Base-by-base conservation (phyloP, 2,113 vertebrate genomes). In the Calyptomena viridis region DNA sequence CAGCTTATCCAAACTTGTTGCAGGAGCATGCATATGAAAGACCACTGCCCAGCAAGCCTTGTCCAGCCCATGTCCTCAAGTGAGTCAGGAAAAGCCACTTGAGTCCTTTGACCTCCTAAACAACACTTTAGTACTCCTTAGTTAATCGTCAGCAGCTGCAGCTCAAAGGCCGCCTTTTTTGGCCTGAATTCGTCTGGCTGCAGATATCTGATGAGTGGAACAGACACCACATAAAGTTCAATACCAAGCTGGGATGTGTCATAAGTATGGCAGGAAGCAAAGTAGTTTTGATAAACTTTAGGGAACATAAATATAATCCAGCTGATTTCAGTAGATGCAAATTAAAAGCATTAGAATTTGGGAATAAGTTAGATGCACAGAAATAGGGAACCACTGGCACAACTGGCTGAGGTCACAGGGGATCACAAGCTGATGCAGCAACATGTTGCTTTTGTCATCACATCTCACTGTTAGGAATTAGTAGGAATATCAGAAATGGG, bases 121-220 rank as follows among this genome's bases (percentile, higher is more conserved):
- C 3, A 67, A 44, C 16, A n/a, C 67, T 80, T 88, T 64, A 79
- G n/a, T 64, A 37, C 12, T 83, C 39, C 44, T 76, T 37, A 77
- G 63, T 60, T 87, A 90, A 59, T 84, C 83, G 75, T 63, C 63
- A 71, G 56, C 64, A 87, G 37, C 73, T 90, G 73, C 72, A 83
- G 58, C 62, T 91, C 60, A 80, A 85, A 85, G 79, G 53, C 22
- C 2, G 14, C 86, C 86, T 89, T 97, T 94, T 96, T 94, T 92
- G 84, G 73, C 47, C 77, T 80, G 39, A 77, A 55, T 93, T 86
- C 0, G 0, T 77, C 64, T 84, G 64, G 42, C 89, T 89, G 73
- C 56, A 93, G 28, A 50, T 53, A 75, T 74, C 46, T 63, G 31
- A 85, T 59, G 59, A 52, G 1, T 71, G 22, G 35, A 93, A 93